A percentile compares a stretch with the other conserved stretches of the same genome.
phyloP scores from a whole-genome alignment of 1,140 invertebrate species.

The Tetragnatha versicolor region DNA sequence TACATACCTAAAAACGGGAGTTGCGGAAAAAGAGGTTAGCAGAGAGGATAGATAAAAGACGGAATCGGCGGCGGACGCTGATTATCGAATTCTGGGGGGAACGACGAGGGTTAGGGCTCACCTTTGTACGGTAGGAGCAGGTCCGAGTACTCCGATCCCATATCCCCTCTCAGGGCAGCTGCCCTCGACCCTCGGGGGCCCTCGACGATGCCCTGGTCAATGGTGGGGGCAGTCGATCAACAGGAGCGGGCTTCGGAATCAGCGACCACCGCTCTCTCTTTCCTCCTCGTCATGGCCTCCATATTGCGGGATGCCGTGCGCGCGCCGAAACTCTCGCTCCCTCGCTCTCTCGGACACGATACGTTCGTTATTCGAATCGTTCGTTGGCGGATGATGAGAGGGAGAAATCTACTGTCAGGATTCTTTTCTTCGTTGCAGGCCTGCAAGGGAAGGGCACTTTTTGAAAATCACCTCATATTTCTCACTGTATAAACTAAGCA shows the following conservation, averaged over 20 bases:
- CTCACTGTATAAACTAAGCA: too few species aligned
- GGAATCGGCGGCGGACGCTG: too few species aligned
- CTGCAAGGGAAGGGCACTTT: too few species aligned
- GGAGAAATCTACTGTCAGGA: not conserved
- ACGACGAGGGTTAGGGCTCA: too few species aligned
- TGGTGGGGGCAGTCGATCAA: not conserved
- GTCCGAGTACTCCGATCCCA: slow-evolving; percentile 42
- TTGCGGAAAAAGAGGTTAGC: too few species aligned
- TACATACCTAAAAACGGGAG: too few species aligned
- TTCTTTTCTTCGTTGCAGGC: not conserved
- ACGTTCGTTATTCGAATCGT: too few species aligned
- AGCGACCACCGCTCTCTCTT: not conserved
- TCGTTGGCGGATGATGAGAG: not conserved
- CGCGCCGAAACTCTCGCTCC: too few species aligned
- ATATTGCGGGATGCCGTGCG: not conserved
- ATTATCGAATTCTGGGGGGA: too few species aligned
- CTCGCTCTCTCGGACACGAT: too few species aligned
- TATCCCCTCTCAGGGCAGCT: slow-evolving; percentile 43
- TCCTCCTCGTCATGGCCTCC: not conserved
- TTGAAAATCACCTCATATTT: too few species aligned
- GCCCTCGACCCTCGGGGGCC: slow-evolving; percentile 31
- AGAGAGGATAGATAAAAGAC: too few species aligned
- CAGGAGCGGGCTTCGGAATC: not conserved
- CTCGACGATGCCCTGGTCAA: slow-evolving; percentile 21
- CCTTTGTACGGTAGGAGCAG: slow-evolving; percentile 30